Percentiles rank a stretch among this genome's conserved stretches.
phyloP scores from a whole-genome alignment of 2,113 vertebrate genomes.

The Takifugu flavidus region DNA sequence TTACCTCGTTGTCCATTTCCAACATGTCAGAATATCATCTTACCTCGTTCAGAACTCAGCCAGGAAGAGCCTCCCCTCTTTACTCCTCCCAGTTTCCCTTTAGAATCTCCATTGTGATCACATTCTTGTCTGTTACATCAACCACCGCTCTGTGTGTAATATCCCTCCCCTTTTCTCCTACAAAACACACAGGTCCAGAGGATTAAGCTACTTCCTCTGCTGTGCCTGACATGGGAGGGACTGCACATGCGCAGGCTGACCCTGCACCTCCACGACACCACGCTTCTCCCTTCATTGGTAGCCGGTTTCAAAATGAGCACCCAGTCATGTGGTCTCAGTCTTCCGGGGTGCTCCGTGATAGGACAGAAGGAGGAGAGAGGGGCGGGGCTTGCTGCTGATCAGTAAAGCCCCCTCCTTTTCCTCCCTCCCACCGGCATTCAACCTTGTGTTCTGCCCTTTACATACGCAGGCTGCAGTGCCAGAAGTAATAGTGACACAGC shows the following conservation, averaged over 20 bases:
- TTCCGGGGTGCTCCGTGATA: not conserved
- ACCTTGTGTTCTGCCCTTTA: conserved; percentile 24
- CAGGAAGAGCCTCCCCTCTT: conserved; percentile 2
- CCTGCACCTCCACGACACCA: conserved; percentile 12
- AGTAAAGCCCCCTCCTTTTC: conserved; percentile 25
- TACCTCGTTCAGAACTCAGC: conserved; percentile 42
- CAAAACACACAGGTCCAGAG: conserved; percentile 1
- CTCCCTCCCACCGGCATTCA: conserved; percentile 9
- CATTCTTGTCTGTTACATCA: conserved; percentile 30
- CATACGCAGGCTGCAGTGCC: conserved; percentile 20
- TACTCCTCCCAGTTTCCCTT: conserved; percentile 3
- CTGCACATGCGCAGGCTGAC: conserved; percentile 45
- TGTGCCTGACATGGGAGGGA: conserved; percentile 23
- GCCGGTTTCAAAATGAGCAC: conserved; percentile 29
- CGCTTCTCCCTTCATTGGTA: conserved; percentile 10
- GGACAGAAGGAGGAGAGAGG: conserved; percentile 3
- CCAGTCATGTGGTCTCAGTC: conserved; percentile 38
- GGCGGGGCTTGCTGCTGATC: not conserved
- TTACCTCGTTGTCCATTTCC: not conserved
- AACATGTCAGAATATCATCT: conserved; percentile 12
- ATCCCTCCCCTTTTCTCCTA: conserved; percentile 3
- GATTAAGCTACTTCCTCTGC: conserved; percentile 32
- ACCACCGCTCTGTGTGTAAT: conserved; percentile 1
- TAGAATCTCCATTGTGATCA: conserved; percentile 27
- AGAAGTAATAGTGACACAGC: not conserved